Percentiles rank a stretch among this genome's conserved stretches.
Conservation (phyloP, 2,888 invertebrate species). For the Brachynemurus nebulosus region DNA sequence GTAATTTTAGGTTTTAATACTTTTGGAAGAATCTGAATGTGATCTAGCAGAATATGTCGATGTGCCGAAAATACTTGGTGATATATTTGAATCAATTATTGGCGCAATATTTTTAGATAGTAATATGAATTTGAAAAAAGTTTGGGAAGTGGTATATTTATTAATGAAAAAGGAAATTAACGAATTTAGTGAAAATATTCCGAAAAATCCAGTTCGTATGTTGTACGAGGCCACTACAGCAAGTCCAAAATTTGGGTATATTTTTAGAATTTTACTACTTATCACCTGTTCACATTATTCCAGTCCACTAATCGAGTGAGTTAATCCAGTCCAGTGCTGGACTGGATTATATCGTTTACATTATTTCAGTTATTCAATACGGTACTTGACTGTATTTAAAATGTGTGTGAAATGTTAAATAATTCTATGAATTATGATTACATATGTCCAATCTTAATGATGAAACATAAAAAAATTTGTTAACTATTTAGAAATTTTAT, state of each 20-base stretch:
- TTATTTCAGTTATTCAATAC: neutral
- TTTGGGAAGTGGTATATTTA: constrained; percentile 72
- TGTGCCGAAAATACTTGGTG: constrained; percentile 87
- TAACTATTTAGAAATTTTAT: no score
- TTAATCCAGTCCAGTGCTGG: no score
- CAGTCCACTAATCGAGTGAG: no score
- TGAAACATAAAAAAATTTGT: no score
- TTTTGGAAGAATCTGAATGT: constrained; percentile 50
- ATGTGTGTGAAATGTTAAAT: no score
- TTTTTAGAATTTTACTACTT: neutral
- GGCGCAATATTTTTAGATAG: constrained; percentile 86
- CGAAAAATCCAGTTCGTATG: constrained; percentile 80
- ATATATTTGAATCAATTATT: constrained; percentile 81
- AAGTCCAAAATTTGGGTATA: constrained; percentile 60
- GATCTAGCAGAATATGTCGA: constrained; percentile 64
- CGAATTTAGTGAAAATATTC: constrained; percentile 65
- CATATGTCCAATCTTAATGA: no score
- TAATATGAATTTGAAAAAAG: constrained; percentile 50
- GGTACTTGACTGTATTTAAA: no score
- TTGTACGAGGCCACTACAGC: constrained; percentile 71
- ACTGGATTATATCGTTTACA: no score
- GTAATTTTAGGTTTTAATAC: constrained; percentile 35
- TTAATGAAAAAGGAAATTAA: constrained; percentile 81
- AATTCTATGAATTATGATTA: no score
- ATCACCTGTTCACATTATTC: no score